phyloP scores from a whole-genome alignment of 2,888 invertebrate species.

The Dichetophora obliterata region DNA sequence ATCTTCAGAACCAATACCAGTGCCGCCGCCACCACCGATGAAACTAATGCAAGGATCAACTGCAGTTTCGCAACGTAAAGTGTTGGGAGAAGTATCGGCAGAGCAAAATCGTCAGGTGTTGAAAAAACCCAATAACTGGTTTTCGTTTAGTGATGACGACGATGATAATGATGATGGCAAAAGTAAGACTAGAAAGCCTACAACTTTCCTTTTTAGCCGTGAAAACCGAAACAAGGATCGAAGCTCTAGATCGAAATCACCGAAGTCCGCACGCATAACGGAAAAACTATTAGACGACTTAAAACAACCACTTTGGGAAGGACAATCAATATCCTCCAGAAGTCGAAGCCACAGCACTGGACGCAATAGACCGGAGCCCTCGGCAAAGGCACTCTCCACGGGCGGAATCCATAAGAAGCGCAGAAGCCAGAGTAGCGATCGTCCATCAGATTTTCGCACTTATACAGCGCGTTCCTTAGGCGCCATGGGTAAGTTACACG shows the following conservation, averaged over 20 bases:
- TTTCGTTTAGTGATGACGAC: not conserved
- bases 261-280: not conserved
- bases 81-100: not conserved
- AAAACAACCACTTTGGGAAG: slow-evolving; percentile 7
- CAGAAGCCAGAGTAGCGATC: slow-evolving; percentile 14
- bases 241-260: not conserved
- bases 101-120: not conserved
- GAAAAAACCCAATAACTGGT: not conserved
- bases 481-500: slow-evolving; percentile 46
- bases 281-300: not conserved
- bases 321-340: not conserved
- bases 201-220: not conserved
- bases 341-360: slow-evolving; percentile 50
- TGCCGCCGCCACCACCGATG: not conserved
- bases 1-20: too few relatives aligned
- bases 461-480: slow-evolving; percentile 32
- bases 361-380: slow-evolving; percentile 42
- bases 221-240: not conserved
- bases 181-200: not conserved
- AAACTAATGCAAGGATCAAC: too few relatives aligned
- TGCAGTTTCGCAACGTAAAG: not conserved
- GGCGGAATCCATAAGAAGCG: not conserved
- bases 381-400: not conserved
- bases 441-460: not conserved
- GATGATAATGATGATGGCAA: not conserved